phyloP scores from a whole-genome alignment of 1,140 invertebrate genomes.

The Armadillidium nasatum region DNA sequence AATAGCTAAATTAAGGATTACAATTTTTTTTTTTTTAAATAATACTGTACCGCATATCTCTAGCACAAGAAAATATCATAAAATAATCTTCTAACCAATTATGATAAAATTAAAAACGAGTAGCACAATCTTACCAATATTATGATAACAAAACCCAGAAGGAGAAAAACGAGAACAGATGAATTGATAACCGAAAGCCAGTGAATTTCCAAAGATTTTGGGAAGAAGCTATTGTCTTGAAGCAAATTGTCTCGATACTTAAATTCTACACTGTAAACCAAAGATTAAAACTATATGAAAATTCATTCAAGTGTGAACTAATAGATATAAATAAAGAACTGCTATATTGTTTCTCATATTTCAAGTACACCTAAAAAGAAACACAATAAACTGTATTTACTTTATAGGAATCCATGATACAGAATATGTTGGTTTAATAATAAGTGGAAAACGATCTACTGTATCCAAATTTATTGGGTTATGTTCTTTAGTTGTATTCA shows the following conservation, averaged over 20 bases:
- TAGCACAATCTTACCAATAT: slow-evolving; percentile 53
- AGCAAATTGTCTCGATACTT: slow-evolving; percentile 50
- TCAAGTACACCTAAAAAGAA: too few species aligned
- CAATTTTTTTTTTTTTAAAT: too few species aligned
- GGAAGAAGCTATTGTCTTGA: slow-evolving; percentile 54
- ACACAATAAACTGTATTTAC: slow-evolving; percentile 46
- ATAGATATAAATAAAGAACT: too few species aligned
- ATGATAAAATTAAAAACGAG: not conserved
- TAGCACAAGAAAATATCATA: not conserved
- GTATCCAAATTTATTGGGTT: slow-evolving; percentile 50
- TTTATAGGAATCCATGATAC: slow-evolving; percentile 53
- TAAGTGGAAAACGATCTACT: slow-evolving; percentile 47
- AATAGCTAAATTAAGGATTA: too few species aligned
- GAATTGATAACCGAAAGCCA: slow-evolving; percentile 59
- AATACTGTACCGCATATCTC: not conserved
- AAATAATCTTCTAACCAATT: not conserved
- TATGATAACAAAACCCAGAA: slow-evolving; percentile 56
- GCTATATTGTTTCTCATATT: too few species aligned
- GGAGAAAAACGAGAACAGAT: slow-evolving; percentile 55
- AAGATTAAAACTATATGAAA: too few species aligned
- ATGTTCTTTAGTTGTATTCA: slow-evolving; percentile 53
- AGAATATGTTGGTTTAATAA: slow-evolving; percentile 52
- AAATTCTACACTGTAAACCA: slow-evolving; percentile 48
- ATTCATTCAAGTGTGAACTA: too few species aligned
- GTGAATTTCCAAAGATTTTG: slow-evolving; percentile 56